phyloP scores from a whole-genome alignment of 2,113 vertebrate genomes.

The Prunella himalayana region DNA sequence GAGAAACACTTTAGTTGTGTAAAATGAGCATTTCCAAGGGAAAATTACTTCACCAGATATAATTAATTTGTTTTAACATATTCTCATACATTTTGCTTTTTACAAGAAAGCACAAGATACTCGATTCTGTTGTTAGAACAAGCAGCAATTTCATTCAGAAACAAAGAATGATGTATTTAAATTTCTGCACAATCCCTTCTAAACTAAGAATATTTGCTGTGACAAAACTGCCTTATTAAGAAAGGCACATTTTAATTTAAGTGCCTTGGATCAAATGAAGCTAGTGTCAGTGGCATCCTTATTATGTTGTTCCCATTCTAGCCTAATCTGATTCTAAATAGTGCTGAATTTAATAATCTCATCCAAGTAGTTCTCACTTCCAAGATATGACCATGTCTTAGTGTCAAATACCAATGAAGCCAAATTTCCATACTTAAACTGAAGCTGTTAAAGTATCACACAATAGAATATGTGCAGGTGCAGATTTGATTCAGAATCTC shows the following conservation, averaged over 20 bases:
- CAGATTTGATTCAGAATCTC: neutral
- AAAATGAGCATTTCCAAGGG: neutral
- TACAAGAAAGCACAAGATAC: neutral
- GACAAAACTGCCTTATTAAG: neutral
- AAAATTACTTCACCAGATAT: neutral
- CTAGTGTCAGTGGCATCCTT: neutral
- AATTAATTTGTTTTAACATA: neutral
- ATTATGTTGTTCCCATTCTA: neutral
- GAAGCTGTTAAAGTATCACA: neutral
- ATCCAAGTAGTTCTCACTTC: neutral
- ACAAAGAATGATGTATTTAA: neutral
- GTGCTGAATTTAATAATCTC: neutral
- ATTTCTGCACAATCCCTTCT: neutral
- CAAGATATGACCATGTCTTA: neutral
- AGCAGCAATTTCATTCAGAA: neutral
- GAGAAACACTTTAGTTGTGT: neutral
- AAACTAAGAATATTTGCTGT: neutral
- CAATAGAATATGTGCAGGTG: neutral
- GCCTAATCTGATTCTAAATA: neutral
- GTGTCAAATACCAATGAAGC: neutral
- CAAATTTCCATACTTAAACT: neutral
- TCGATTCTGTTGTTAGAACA: neutral
- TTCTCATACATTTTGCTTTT: neutral
- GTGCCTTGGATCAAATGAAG: neutral
- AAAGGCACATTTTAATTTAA: neutral